A percentile compares a stretch with the other conserved stretches of the same genome.
These are phyloP conservation scores for Drosophila burlai DNA, from an alignment of 1,140 invertebrate species.

Conservation along the genomic window DNA sequence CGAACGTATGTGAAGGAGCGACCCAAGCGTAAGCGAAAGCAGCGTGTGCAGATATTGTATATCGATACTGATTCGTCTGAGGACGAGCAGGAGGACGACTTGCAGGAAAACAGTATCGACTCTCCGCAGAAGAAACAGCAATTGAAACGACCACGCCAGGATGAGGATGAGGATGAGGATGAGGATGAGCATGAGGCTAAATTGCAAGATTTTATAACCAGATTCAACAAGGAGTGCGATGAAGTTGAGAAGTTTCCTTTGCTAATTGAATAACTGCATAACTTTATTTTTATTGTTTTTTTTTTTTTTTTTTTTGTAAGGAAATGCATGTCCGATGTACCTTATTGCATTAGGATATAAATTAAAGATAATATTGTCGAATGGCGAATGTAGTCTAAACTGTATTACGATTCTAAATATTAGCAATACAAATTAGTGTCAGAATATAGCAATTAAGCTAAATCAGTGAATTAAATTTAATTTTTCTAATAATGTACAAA, in stretches of 20 bases:
- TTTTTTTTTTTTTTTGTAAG: too few relatives aligned
- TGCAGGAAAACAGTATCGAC: conserved; percentile 32
- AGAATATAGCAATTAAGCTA: background rate
- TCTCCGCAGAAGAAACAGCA: conserved; percentile 55
- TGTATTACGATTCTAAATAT: conserved; percentile 1
- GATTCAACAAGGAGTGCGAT: conserved; percentile 72
- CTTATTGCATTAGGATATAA: conserved; percentile 7
- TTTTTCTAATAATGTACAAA: background rate
- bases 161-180: too few relatives aligned
- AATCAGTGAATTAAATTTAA: background rate
- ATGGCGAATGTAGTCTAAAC: conserved; percentile 1
- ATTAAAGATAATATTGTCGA: conserved; percentile 3
- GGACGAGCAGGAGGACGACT: conserved; percentile 50
- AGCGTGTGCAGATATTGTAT: conserved; percentile 59
- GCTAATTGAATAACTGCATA: conserved; percentile 56
- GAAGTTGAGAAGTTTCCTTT: conserved; percentile 74
- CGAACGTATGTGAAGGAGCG: conserved; percentile 68
- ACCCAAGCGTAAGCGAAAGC: conserved; percentile 72
- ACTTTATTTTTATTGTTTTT: conserved; percentile 4
- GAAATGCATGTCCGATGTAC: conserved; percentile 13
- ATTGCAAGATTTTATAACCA: conserved; percentile 60
- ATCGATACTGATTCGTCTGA: conserved; percentile 68
- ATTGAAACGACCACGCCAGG: conserved; percentile 44
- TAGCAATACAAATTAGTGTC: conserved; percentile 1
- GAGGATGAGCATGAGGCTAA: conserved; percentile 60